Base-by-base conservation (phyloP, 2,888 invertebrate species). In the Aricia artaxerxes region DNA sequence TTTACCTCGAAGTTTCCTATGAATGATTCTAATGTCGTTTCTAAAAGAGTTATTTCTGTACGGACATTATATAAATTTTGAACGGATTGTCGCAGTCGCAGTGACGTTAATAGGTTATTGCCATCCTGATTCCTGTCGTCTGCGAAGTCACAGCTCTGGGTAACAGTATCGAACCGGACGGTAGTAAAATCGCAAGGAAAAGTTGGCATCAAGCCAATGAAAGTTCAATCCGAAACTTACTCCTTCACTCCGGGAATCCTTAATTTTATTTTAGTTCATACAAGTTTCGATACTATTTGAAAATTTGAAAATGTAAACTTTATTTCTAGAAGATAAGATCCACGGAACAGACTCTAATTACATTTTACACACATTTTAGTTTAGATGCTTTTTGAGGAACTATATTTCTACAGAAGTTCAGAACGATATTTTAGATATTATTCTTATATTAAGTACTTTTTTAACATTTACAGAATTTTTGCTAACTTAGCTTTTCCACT, bases 181-280 rank as follows among this genome's bases (percentile, higher is more conserved):
- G 85, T 88, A 86, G 89, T 90, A 89, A 91, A 90, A 90, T 87
- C 89, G 91, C 91, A 91, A 87, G 89, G 89, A 90, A 91, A 92
- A 90, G 87, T 90, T 92, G 94, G 93, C 90, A 73, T 69, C 38
- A 73, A 84, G 84, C 82, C 84, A 83, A 83, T 83, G 84, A 82
- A 85, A 84, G 84, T 84, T 81, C 86, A 80, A 81, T 86, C 88
- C 88, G 87, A 90, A 91, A 90, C 88, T 89, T 85, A 88, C 90
- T 88, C 85, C 86, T 88, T 69, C 89, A 91, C 89, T 88, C 88
- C 89, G 79, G 80, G 78, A 78, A 80, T 80, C 24, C 13, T 72
- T 11, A 35, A 73, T 75, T 31, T 53, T 76, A 69, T 69, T 35
- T 13, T 3, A 35, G 13, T 35, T 69, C 13, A 35, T 69, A 69